Base-by-base conservation (phyloP, 2,888 invertebrate species). In the Acanthoscelides obtectus region DNA sequence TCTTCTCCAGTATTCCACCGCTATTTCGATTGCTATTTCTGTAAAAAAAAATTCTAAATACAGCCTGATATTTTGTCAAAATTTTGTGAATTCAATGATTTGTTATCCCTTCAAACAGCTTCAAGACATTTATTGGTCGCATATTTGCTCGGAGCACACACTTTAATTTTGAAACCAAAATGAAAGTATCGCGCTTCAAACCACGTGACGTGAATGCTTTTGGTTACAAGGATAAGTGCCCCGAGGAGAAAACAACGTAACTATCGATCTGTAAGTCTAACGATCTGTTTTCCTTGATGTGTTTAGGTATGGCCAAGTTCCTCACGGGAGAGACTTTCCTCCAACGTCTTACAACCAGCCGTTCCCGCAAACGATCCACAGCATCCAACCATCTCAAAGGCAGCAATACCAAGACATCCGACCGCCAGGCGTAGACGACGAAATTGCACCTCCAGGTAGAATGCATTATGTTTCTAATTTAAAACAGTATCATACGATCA, bases 381-480 rank as follows among this genome's bases (percentile, higher is more conserved):
- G 73, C 64, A 75, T 80, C 20, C 79, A 80, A 68, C 75, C 80
- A 0, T 6, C 45, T 17, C 45, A 45, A 12, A 75, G 77, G 22
- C 71, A 77, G 70, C 79, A 73, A 72, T 79, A 71, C 77, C 77
- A 77, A 63, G 78, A 79, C 67, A 75, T 80, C 66, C 75, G 76
- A 65, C 80, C 82, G 2, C 79, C 80, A 17, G 78, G 82, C 25
- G 79, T 81, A 68, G 83, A 87, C 70, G 89, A 89, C 78, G 90
- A 90, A 77, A 88, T 89, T 66, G 87, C 88, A 72, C 90, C 90
- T 20, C 90, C 90, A 8, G 90, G 45, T 45, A n/a, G n/a, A n/a
- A n/a, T n/a, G n/a, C n/a, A n/a, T n/a, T n/a, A n/a, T n/a, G n/a
- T n/a, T n/a, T n/a, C n/a, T n/a, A n/a, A n/a, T n/a, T n/a, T n/a